Base-by-base conservation (phyloP, 2,888 invertebrate genomes). In the Leptinotarsa rubiginosa region DNA sequence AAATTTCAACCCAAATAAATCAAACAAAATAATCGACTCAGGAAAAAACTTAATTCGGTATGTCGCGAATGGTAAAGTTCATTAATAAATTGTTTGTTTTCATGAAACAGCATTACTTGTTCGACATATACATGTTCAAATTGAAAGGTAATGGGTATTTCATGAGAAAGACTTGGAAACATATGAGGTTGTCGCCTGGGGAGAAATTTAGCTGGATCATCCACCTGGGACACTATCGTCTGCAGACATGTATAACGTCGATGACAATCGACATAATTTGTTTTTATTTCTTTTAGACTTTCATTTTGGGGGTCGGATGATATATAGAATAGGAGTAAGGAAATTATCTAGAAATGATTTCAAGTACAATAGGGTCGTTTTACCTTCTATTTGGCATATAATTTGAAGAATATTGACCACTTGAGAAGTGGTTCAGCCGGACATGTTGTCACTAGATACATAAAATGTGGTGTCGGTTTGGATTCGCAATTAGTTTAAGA, bases 201-300 rank as follows among this genome's bases (percentile, higher is more conserved):
- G 85, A 85, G 83, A 70, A 82, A 83, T 84, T 85, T 81, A 80
- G 81, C 78, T 16, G 74, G 80, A 84, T 84, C 80, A 82, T 81
- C 84, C 85, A 85, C 85, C 85, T 85, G 85, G 84, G 85, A 84
- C 85, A 79, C 72, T 70, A 79, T 65, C 77, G 81, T 80, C 80
- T 80, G 76, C 80, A 77, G 76, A 78, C 79, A 72, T 75, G 79
- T 81, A 31, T 7, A 62, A 31, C 41, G 62, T 62, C 4, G 7
- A 41, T 62, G 62, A 41, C 62, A 62, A 62, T 62, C 16, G 41
- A 25, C 62, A 62, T 62, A n/a, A 31, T 25, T n/a, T 62, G 62
- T 41, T 59, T n/a, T 22, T 41, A 5, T 31, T 62, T 41, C 18
- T 13, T 10, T 41, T 25, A 16, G 16, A n/a, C 16, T 62, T 15